Evolutionary conservation across 2,113 vertebrate genomes (phyloP).

Genomic region (Hemichromis elongatus): DNA sequence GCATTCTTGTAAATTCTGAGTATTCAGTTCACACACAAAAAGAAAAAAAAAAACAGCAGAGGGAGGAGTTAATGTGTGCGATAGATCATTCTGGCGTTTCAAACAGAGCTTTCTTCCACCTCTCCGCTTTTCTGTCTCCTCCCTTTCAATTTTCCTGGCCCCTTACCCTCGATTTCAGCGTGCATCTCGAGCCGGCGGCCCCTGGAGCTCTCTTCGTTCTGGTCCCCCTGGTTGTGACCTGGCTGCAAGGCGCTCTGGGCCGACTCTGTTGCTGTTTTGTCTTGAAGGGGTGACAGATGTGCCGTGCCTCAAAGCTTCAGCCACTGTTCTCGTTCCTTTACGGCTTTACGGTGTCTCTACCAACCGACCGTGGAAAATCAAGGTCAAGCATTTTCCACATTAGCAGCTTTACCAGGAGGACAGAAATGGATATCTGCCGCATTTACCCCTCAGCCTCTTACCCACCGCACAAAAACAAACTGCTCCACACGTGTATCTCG

Average conservation of each 20-base stretch:
- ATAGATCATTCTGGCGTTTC: slow-evolving; percentile 40
- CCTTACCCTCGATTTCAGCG: slow-evolving; percentile 1
- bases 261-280: slow-evolving; percentile 4
- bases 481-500: background rate
- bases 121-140: slow-evolving; percentile 8
- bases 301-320: background rate
- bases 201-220: background rate
- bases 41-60: slow-evolving; percentile 4
- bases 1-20: slow-evolving; percentile 10
- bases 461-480: background rate
- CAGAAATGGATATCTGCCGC: slow-evolving; percentile 53
- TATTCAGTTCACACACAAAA: slow-evolving; percentile 15
- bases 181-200: slow-evolving; percentile 1
- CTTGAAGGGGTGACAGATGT: slow-evolving; percentile 21
- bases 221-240: slow-evolving; percentile 24
- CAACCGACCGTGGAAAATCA: slow-evolving; percentile 58
- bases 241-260: slow-evolving; percentile 2
- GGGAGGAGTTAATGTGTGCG: slow-evolving; percentile 21
- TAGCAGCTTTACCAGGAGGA: slow-evolving; percentile 56
- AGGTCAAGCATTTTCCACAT: slow-evolving; percentile 68
- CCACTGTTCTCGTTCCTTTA: slow-evolving; percentile 2
- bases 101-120: background rate
- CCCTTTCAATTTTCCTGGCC: slow-evolving; percentile 46
- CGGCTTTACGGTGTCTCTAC: slow-evolving; percentile 38
- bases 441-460: slow-evolving; percentile 18